Percentiles rank a stretch among this genome's conserved stretches.
phyloP scores from a whole-genome alignment of 2,113 vertebrate genomes.

The Periophthalmodon schlosseri region DNA sequence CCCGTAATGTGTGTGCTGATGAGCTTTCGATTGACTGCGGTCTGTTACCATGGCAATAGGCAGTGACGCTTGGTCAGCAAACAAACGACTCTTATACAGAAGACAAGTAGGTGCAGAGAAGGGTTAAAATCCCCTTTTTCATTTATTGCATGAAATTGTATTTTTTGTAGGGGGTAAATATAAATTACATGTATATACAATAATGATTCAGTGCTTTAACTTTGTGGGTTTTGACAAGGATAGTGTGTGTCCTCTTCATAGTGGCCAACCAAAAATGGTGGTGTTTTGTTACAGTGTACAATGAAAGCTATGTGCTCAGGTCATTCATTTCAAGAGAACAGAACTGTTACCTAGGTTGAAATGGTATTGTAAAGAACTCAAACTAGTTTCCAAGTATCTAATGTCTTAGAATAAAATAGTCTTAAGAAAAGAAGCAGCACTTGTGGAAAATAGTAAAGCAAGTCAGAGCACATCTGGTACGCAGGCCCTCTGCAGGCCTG shows the following conservation, averaged over 20 bases:
- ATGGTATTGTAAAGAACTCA: neutral
- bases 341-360: neutral
- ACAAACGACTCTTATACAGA: slow-evolving; percentile 57
- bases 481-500: slow-evolving; percentile 47
- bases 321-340: slow-evolving; percentile 30
- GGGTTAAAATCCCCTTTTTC: slow-evolving; percentile 13
- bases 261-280: slow-evolving; percentile 5
- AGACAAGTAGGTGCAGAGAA: slow-evolving; percentile 48
- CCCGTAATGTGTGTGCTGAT: slow-evolving; percentile 48
- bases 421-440: slow-evolving; percentile 35
- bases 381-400: neutral
- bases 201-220: neutral
- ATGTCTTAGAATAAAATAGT: slow-evolving; percentile 24
- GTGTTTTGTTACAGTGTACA: slow-evolving; percentile 28
- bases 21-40: slow-evolving; percentile 66
- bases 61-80: slow-evolving; percentile 68
- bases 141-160: neutral
- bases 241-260: slow-evolving; percentile 10
- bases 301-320: slow-evolving; percentile 21
- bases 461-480: slow-evolving; percentile 66
- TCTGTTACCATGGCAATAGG: slow-evolving; percentile 70
- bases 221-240: neutral
- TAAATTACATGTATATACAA: neutral
- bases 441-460: slow-evolving; percentile 40
- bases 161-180: slow-evolving; percentile 32